These are phyloP conservation scores for Umimayanthus kanabou DNA, from an alignment of 92 coral and sea anemone genomes.

Conservation along the genomic window DNA sequence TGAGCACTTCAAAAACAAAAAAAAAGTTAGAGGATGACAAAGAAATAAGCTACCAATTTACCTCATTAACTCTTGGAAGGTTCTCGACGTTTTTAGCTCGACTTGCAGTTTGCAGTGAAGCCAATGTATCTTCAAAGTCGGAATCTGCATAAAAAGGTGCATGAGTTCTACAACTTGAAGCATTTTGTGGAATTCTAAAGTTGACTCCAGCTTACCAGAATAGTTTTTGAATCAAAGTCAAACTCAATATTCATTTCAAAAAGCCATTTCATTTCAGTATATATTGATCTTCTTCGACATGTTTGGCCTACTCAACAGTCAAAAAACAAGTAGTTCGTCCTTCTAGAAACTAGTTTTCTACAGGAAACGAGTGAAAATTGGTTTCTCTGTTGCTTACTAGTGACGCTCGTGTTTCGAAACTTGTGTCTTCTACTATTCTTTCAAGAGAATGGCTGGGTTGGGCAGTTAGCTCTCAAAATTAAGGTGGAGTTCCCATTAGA, in stretches of 20 bases:
- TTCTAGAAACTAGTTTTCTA: no score
- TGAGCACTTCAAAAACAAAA: neutral
- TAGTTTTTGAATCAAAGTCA: neutral
- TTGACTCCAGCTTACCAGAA: neutral
- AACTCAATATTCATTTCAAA: no score
- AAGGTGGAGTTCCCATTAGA: no score
- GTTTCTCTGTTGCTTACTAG: neutral
- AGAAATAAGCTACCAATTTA: neutral
- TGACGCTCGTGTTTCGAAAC: neutral
- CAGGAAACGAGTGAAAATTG: neutral
- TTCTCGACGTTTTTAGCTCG: conserved; percentile 79
- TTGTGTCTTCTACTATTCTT: neutral
- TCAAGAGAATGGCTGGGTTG: no score
- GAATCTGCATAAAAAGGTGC: conserved; percentile 57
- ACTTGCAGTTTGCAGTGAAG: conserved; percentile 83
- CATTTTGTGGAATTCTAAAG: neutral
- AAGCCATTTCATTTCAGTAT: no score
- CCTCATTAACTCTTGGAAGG: conserved; percentile 84
- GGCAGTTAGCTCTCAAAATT: neutral
- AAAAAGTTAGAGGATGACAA: no score
- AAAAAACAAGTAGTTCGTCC: no score
- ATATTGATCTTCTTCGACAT: no score
- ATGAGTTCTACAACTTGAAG: no score
- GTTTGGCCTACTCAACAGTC: no score
- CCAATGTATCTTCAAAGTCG: conserved; percentile 90